Base-by-base conservation (phyloP, 1,140 invertebrate genomes). In the Ooceraea biroi region DNA sequence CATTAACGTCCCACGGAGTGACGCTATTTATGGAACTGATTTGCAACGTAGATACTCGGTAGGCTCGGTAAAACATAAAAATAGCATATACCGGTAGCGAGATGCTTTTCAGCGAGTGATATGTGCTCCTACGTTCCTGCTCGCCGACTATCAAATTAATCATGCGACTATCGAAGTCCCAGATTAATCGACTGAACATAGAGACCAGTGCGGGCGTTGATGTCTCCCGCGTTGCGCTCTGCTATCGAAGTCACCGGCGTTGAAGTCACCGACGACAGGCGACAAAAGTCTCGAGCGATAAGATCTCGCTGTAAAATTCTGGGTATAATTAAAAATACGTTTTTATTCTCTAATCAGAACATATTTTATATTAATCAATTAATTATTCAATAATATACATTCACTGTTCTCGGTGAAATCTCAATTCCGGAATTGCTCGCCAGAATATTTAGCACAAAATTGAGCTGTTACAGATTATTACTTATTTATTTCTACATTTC, bases 11-110 rank as follows among this genome's bases (percentile, higher is more conserved):
- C 63, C 50, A n/a, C 25, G 41, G 48, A 27, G 19, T 36, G 76
- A 69, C 17, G 76, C 65, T 80, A 80, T 71, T 80, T 80, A 80
- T 80, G 76, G 41, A 46, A 58, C 76, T 69, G 76, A 80, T 80
- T 80, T 71, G 65, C 63, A 80, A 80, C 50, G 76, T 80, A 57
- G 76, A 80, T 71, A 50, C 76, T 17, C 22, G 25, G 36, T 30
- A 55, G 11, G 17, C 3, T 12, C 14, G 17, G 10, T 17, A 17
- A 17, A 17, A 17, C 1, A 57, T 41, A 78, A 76, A 36, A 55
- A 55, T 25, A 30, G 25, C 27, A 36, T 58, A 46, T 68, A 71
- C 30, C 50, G 76, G 76, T 80, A 80, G 76, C 76, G 11, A 14
- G 48, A 69, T 69, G 36, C 63, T 69, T 69, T 52, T 68, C 63